Base-by-base conservation (phyloP, 2,888 invertebrate genomes). In the Cephus pygmeus region DNA sequence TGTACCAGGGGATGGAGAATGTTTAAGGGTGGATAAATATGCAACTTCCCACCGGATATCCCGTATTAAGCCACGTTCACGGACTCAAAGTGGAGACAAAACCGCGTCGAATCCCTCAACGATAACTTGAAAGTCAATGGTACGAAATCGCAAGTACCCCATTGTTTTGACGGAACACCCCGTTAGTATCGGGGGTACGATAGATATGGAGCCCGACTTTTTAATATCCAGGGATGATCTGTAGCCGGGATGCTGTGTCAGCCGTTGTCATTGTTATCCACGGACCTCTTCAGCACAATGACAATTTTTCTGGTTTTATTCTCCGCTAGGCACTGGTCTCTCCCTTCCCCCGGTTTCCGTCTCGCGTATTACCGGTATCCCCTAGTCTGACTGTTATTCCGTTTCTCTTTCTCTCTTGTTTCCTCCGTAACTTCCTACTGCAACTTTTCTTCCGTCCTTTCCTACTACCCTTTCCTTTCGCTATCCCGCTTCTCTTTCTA, bases 151-250 rank as follows among this genome's bases (percentile, higher is more conserved):
- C 86, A 85, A 88, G 88, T 88, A 85, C 87, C 77, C 83, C 83
- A 89, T 89, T 89, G 89, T 89, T 89, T 88, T 86, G 84, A 78
- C 78, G 77, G 78, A 80, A 80, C 81, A 80, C 76, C 76, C 81
- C 82, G 81, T 71, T 81, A 82, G 79, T 83, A 83, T 85, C 82
- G 82, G 76, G 75, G 79, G 79, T 34, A 71, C 79, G 83, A 83
- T 82, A 84, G 81, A 84, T 82, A 84, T 83, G 83, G 84, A 87
- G 86, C 85, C 87, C 89, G 90, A 91, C 90, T 91, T 91, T 91
- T 91, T 91, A 91, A 91, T 91, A 91, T 91, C 90, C 90, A 90
- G 90, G 91, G 91, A 91, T 91, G 90, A 91, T 91, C 91, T 90
- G 90, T 88, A 89, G 88, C 86, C 87, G 89, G 86, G 86, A 86